These are phyloP conservation scores for Cavia porcellus DNA, from an alignment of 2,113 vertebrate species.

Conservation along the genomic window DNA sequence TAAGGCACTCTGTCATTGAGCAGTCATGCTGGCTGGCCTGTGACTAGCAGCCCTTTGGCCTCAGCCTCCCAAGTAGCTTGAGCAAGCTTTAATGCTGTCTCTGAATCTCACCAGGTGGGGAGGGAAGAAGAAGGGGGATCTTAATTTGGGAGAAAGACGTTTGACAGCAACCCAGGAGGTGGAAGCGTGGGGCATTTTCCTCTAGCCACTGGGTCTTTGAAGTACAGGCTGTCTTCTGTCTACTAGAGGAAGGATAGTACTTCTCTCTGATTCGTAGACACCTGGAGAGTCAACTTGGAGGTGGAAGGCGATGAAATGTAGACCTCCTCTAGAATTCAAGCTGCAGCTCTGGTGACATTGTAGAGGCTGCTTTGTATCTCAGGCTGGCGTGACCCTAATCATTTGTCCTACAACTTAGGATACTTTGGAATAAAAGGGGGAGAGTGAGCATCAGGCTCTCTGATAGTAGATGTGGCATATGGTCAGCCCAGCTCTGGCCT, in stretches of 20 bases:
- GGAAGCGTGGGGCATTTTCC: neutral
- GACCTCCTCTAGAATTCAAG: neutral
- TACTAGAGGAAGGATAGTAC: neutral
- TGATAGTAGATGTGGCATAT: neutral
- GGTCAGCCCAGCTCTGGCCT: neutral
- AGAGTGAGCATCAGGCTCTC: neutral
- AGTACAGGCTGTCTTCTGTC: neutral
- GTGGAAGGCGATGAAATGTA: neutral
- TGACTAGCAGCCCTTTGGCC: neutral
- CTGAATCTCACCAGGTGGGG: neutral
- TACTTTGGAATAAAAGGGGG: neutral
- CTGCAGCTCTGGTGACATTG: neutral
- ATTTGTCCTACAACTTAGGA: neutral
- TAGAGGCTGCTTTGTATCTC: neutral
- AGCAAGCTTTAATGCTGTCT: neutral
- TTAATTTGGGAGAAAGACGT: neutral
- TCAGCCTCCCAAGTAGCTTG: neutral
- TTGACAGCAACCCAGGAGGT: neutral
- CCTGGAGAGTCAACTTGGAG: neutral
- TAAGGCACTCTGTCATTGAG: neutral
- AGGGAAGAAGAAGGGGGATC: neutral
- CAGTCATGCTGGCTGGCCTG: neutral
- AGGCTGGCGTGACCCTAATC: neutral
- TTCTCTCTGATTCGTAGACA: neutral
- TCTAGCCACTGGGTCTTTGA: neutral